Conservation (phyloP, 2,797 vertebrate genomes). For the Chelmon rostratus region DNA sequence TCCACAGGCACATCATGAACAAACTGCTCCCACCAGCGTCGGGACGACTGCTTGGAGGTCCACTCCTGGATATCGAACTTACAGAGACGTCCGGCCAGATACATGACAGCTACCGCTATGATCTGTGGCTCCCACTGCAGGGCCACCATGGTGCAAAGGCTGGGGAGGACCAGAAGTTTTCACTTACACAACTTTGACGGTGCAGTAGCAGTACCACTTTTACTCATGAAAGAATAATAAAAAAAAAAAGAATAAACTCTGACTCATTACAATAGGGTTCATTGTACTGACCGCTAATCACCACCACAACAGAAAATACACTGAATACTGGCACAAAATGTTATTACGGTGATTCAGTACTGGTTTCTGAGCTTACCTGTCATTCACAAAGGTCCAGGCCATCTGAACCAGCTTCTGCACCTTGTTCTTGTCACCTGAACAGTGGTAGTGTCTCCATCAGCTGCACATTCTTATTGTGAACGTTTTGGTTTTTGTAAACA, state of each 20-base stretch:
- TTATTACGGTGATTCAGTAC: too few species aligned
- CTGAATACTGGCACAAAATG: background rate
- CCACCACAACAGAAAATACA: background rate
- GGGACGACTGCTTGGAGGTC: constrained; percentile 93
- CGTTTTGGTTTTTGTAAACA: too few species aligned
- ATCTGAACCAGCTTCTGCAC: constrained; percentile 93
- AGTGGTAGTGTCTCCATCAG: background rate
- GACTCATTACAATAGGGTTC: too few species aligned
- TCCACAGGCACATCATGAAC: constrained; percentile 95
- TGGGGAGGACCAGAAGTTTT: constrained; percentile 58
- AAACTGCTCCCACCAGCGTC: constrained; percentile 96
- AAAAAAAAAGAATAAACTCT: too few species aligned
- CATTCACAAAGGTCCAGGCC: constrained; percentile 96
- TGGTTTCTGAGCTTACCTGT: constrained; percentile 84
- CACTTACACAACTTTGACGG: too few species aligned
- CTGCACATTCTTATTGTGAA: background rate
- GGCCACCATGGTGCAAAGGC: constrained; percentile 93
- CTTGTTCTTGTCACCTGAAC: constrained; percentile 92
- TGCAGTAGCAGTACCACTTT: too few species aligned
- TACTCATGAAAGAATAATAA: too few species aligned
- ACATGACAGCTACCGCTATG: constrained; percentile 95
- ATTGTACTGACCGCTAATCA: too few species aligned
- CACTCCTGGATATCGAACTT: constrained; percentile 96
- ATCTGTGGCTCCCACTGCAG: constrained; percentile 97
- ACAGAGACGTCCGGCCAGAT: constrained; percentile 92